phyloP scores from a whole-genome alignment of 2,888 invertebrate genomes.

The Leistus spinibarbis region DNA sequence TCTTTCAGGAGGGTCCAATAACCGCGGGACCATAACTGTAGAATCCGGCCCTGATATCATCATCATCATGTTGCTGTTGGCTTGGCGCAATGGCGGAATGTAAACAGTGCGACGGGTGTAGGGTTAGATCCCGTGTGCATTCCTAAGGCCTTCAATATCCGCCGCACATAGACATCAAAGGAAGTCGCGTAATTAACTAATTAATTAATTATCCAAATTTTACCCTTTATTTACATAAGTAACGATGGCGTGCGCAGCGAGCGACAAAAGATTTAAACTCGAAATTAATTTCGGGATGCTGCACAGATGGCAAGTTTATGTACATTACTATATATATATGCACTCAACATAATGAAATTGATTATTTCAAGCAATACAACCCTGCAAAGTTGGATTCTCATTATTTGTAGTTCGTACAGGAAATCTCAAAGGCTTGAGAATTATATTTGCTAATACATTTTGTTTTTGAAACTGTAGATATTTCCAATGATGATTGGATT shows the following conservation, averaged over 20 bases:
- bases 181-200: slow-evolving; percentile 36
- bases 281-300: slow-evolving; percentile 28
- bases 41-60: no score
- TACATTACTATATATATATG: no score
- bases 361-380: no score
- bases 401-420: no score
- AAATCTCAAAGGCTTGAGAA: no score
- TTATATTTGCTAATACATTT: no score
- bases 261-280: slow-evolving; percentile 32
- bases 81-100: background rate
- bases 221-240: slow-evolving; percentile 34
- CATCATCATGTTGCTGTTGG: background rate
- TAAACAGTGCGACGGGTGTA: background rate
- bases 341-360: no score
- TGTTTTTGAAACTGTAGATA: no score
- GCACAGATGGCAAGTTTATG: background rate
- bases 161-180: slow-evolving; percentile 28
- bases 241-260: slow-evolving; percentile 16
- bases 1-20: no score
- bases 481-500: no score
- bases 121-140: slow-evolving; percentile 11
- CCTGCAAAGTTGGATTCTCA: no score
- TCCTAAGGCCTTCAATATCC: slow-evolving; percentile 19
- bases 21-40: no score
- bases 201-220: slow-evolving; percentile 39